Evolutionary conservation across 2,113 vertebrate genomes (phyloP).

Genomic region (Smithornis capensis): DNA sequence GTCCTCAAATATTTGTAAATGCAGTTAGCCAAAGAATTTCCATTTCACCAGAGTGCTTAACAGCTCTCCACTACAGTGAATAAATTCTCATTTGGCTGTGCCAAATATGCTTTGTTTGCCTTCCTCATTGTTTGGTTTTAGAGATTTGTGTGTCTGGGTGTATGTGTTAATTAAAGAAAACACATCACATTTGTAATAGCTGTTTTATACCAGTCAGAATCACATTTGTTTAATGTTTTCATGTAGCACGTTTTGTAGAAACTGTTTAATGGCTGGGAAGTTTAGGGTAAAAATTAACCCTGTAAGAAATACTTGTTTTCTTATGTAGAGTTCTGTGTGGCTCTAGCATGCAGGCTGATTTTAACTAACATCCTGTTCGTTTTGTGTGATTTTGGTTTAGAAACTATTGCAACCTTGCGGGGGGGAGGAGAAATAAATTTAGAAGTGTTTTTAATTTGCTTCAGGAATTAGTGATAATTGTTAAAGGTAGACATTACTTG

Average conservation of each 20-base stretch:
- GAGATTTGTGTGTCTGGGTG: too few species aligned
- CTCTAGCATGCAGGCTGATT: not conserved
- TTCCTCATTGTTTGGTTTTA: not conserved
- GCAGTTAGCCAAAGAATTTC: not conserved
- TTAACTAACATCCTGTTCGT: not conserved
- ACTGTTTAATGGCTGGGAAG: not conserved
- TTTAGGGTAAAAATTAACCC: not conserved
- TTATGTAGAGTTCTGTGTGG: not conserved
- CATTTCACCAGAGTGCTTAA: not conserved
- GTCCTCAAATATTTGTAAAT: not conserved
- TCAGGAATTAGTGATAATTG: not conserved
- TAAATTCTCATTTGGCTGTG: not conserved
- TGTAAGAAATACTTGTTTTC: not conserved
- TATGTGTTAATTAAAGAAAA: not conserved
- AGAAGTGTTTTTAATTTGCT: not conserved
- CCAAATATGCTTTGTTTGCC: not conserved
- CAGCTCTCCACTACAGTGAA: not conserved
- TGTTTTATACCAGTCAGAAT: not conserved
- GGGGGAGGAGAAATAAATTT: not conserved
- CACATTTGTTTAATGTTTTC: not conserved
- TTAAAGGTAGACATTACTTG: not conserved
- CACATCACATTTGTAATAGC: not conserved
- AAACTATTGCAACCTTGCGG: not conserved
- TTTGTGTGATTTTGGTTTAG: not conserved
- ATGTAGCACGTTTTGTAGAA: not conserved